Evolutionary conservation across 2,797 vertebrate genomes (phyloP).

Genomic region (Siniperca scherzeri): DNA sequence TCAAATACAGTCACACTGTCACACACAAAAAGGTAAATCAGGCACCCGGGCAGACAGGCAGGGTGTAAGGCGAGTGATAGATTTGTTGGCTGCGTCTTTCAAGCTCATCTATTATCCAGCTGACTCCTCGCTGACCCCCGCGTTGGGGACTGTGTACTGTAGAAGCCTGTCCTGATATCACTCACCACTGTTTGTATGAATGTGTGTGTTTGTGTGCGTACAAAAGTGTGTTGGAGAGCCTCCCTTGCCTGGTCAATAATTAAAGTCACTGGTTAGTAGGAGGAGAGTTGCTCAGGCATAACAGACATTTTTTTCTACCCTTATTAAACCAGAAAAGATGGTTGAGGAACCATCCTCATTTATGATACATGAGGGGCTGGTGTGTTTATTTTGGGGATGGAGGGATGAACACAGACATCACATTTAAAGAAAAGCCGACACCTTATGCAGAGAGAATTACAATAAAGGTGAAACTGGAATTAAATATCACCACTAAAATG

Average conservation of each 20-base stretch:
- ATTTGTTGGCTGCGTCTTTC: constrained; percentile 66
- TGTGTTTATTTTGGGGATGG: constrained; percentile 39
- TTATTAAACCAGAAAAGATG: constrained; percentile 50
- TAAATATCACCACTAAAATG: constrained; percentile 14
- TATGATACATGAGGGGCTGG: constrained; percentile 48
- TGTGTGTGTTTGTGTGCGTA: constrained; percentile 34
- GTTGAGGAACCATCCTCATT: constrained; percentile 34
- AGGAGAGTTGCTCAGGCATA: constrained; percentile 33
- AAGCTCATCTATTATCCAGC: constrained; percentile 82
- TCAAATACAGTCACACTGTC: constrained; percentile 19
- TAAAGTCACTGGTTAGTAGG: constrained; percentile 53
- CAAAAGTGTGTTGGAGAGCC: constrained; percentile 29
- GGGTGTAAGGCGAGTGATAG: constrained; percentile 53
- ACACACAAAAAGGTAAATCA: constrained; percentile 45
- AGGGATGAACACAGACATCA: constrained; percentile 9
- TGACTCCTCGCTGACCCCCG: constrained; percentile 74
- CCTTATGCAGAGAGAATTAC: background rate
- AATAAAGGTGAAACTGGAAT: constrained; percentile 11
- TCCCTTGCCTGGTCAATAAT: constrained; percentile 67
- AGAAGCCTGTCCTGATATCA: constrained; percentile 59
- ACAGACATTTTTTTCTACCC: constrained; percentile 31
- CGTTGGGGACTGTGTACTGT: constrained; percentile 52
- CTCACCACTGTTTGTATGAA: constrained; percentile 47
- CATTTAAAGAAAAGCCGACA: constrained; percentile 12
- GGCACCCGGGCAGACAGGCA: constrained; percentile 29